These are phyloP conservation scores for Rhinella marina DNA, from an alignment of 2,797 vertebrate species.

Conservation along the genomic window DNA sequence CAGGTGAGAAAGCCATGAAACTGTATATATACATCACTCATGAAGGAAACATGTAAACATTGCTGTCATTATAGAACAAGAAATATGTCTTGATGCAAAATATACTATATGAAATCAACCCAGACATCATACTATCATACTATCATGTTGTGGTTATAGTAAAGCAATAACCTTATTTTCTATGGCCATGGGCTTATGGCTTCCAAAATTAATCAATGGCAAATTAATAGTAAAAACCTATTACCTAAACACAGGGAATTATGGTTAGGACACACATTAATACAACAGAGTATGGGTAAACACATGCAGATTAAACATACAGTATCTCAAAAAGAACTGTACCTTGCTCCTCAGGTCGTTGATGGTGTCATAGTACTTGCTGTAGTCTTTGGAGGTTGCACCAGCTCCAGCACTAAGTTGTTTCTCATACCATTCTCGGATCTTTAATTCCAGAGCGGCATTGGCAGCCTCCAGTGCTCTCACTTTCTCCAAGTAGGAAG, in stretches of 20 bases:
- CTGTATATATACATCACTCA: background rate
- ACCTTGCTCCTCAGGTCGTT: conserved; percentile 48
- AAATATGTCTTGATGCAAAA: background rate
- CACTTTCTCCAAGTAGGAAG: conserved; percentile 86
- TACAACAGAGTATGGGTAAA: background rate
- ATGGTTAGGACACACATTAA: background rate
- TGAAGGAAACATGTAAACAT: background rate
- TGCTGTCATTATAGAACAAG: background rate
- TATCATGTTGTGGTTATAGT: background rate
- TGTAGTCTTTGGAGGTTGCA: conserved; percentile 45
- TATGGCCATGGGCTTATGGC: background rate
- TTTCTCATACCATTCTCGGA: conserved; percentile 79
- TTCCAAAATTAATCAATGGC: background rate
- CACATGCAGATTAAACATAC: background rate
- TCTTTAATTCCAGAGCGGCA: conserved; percentile 79
- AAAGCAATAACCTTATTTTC: background rate
- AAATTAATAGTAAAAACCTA: background rate
- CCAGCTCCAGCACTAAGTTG: conserved; percentile 72
- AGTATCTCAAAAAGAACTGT: conserved; percentile 35
- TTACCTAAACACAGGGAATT: background rate
- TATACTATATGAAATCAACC: background rate
- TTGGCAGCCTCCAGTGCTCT: conserved; percentile 80
- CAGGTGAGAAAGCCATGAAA: background rate
- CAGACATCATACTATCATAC: background rate
- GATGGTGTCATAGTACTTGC: conserved; percentile 51